Base-by-base conservation (phyloP, 2,888 invertebrate species). In the Dendrolimus pini region DNA sequence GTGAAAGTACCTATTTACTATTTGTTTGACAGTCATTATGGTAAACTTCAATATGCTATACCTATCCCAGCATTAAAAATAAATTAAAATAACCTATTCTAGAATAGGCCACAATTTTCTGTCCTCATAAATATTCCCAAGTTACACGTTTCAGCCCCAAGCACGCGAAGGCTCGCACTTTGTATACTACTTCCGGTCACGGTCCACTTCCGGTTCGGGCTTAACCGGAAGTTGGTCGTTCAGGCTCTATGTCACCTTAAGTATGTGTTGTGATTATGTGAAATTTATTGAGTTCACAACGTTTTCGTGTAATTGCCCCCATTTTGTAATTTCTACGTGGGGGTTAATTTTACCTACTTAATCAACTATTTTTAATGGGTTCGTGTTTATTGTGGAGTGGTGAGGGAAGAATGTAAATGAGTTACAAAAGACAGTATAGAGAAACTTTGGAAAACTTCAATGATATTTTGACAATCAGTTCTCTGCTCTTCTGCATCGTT, bases 121-220 rank as follows among this genome's bases (percentile, higher is more conserved):
- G 47, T 47, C 47, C 47, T 47, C 47, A 47, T 47, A 47, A 47
- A 47, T 47, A 47, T 47, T 47, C 12, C 9, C 47, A 47, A 9
- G 47, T 47, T 47, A 47, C 47, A 9, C 47, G 47, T 47, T 47
- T 47, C 47, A 10, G 12, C 47, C 47, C 47, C 47, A 47, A 64
- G 77, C 87, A 88, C 89, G 88, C 87, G 82, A 89, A 85, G 85
- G 80, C 87, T 87, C 82, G 80, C 85, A 85, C 85, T 88, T 87
- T 88, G 87, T 88, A 85, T 85, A 86, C 88, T 82, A 85, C 87
- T 85, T 85, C 85, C 85, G 82, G 77, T 62, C 65, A 69, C 70
- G 60, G 59, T 67, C 66, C 60, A 61, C 65, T 74, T 79, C 80
- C 78, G 78, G 75, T 71, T 73, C 30, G 71, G 74, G 69, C 70